Conservation (phyloP, 2,888 invertebrate species). For the Sinopyrophorus schimmeli region DNA sequence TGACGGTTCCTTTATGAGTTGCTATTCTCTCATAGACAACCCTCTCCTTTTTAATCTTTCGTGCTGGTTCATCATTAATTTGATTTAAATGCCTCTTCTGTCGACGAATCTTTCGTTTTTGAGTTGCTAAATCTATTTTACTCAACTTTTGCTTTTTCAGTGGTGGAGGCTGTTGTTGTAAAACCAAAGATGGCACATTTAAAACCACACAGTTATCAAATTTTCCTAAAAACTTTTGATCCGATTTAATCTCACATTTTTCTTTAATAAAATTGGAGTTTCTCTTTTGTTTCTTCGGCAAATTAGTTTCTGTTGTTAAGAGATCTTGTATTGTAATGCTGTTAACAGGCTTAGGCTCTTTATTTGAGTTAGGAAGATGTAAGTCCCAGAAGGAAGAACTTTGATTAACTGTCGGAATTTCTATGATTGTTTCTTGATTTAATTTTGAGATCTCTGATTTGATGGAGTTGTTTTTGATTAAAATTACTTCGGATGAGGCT, state of each 20-base stretch:
- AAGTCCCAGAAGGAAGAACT: conserved; percentile 31
- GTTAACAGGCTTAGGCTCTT: conserved; percentile 22
- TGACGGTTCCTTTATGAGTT: conserved; percentile 26
- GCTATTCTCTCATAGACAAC: conserved; percentile 26
- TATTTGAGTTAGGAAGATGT: conserved; percentile 37
- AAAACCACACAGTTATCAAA: conserved; percentile 43
- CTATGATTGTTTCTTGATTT: too few species aligned
- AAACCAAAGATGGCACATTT: conserved; percentile 48
- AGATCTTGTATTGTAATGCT: conserved; percentile 24
- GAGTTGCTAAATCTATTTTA: conserved; percentile 53
- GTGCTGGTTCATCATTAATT: conserved; percentile 20
- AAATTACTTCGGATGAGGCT: too few species aligned
- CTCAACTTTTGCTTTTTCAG: conserved; percentile 49
- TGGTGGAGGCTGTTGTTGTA: conserved; percentile 42
- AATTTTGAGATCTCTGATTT: too few species aligned
- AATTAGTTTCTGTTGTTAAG: conserved; percentile 12
- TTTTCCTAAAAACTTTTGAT: too few species aligned
- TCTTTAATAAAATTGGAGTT: conserved; percentile 17
- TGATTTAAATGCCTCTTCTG: conserved; percentile 28
- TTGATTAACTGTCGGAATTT: too few species aligned
- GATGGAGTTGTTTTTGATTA: conserved; percentile 7
- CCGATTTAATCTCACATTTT: not conserved
- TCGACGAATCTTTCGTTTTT: conserved; percentile 45
- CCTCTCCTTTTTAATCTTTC: conserved; percentile 20
- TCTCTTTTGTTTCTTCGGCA: conserved; percentile 16